Conservation (phyloP, 2,797 vertebrate genomes). For the Prionace glauca region DNA sequence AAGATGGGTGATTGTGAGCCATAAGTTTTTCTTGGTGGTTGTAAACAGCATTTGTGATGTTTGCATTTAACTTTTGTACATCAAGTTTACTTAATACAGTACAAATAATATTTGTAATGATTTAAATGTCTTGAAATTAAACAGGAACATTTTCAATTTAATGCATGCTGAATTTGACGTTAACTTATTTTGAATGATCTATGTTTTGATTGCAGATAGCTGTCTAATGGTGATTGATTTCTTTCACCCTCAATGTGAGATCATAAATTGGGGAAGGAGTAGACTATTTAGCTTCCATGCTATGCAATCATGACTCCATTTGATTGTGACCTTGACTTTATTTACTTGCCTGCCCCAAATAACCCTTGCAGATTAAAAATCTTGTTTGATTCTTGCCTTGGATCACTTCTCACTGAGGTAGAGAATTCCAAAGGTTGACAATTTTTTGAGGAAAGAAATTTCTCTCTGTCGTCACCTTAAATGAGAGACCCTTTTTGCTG, state of each 20-base stretch:
- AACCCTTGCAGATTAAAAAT: not conserved
- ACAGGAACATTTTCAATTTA: no score
- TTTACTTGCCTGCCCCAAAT: not conserved
- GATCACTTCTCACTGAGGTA: no score
- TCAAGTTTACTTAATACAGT: not conserved
- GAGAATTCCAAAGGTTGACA: no score
- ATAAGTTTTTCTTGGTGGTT: not conserved
- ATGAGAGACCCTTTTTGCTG: no score
- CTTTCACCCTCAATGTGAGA: not conserved
- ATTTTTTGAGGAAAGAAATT: no score
- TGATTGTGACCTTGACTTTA: not conserved
- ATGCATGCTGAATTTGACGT: no score
- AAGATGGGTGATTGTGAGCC: not conserved
- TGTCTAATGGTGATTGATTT: not conserved
- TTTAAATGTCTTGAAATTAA: not conserved
- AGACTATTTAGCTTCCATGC: not conserved
- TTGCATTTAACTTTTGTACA: not conserved
- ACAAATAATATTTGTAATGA: not conserved
- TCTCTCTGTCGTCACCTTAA: no score
- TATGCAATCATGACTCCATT: not conserved
- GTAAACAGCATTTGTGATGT: not conserved
- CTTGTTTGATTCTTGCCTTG: no score
- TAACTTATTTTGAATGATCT: no score
- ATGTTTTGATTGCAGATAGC: not conserved
- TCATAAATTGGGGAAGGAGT: no score